Base-by-base conservation (phyloP, 2,113 vertebrate genomes). In the Ochotona princeps region DNA sequence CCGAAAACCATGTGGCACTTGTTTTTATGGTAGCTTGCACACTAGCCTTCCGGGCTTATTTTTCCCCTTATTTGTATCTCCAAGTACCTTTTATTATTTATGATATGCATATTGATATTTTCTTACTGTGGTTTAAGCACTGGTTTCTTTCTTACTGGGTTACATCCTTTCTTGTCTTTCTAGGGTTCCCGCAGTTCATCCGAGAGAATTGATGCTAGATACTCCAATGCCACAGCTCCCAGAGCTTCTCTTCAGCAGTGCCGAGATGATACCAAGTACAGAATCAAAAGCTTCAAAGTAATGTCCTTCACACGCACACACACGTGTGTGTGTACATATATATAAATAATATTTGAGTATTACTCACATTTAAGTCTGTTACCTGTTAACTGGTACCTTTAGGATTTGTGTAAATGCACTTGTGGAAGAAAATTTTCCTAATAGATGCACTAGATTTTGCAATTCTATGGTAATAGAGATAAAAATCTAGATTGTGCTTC, bases 211-310 rank as follows among this genome's bases (percentile, higher is more conserved):
- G 98, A 99, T 89, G 97, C 98, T 91, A 98, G 98, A 83, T 98
- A 98, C 67, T 94, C 69, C 15, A 99, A 98, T 83, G 98, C 99
- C 97, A 98, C 98, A 96, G 98, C 98, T 93, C 98, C 98, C 14
- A 97, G 99, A 89, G 98, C 97, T 79, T 97, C 98, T 94, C 97
- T 99, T 79, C 99, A 98, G 83, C 98, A 98, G 61, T 98, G 98
- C 94, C 98, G 98, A 93, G 98, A 99, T 44, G 98, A 99, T 87
- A 98, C 98, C 95, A 99, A 98, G 88, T 97, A 97, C 74, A 98
- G 95, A 96, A 97, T 98, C 75, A 97, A 97, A 79, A 98, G 97
- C 78, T 98, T 98, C 89, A 98, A 97, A 96, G 99, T 99, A 96
- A 97, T 35, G 80, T 72, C 89, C 25, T 93, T 38, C 38, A 44